phyloP scores from a whole-genome alignment of 2,888 invertebrate species.

The Eupithecia vulgata region DNA sequence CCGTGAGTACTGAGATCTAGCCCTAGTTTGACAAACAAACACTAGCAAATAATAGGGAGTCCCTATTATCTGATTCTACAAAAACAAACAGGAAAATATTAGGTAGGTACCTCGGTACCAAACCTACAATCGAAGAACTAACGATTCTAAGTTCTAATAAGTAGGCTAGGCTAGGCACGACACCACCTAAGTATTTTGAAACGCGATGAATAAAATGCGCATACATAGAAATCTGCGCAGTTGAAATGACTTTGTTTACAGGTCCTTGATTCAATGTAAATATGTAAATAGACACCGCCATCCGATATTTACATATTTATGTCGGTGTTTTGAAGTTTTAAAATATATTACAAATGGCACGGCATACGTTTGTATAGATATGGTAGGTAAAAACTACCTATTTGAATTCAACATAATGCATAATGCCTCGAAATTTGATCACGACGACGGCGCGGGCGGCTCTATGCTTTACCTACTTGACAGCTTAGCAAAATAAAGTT shows the following conservation, averaged over 20 bases:
- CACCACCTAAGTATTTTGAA: neutral
- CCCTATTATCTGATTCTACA: no score
- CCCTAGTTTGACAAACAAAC: no score
- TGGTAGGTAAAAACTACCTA: neutral
- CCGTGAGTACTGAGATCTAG: no score
- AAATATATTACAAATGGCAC: neutral
- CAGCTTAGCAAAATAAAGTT: no score
- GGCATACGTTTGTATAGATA: neutral
- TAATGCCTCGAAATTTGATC: neutral
- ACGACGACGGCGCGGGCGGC: no score
- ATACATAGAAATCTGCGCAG: slow-evolving; percentile 22
- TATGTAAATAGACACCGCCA: slow-evolving; percentile 2
- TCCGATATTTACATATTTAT: neutral
- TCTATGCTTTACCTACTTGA: no score
- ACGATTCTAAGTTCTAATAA: neutral
- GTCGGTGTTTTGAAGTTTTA: neutral
- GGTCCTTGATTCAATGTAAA: slow-evolving; percentile 11
- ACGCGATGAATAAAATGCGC: slow-evolving; percentile 5
- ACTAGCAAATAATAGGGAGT: no score
- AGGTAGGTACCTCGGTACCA: no score
- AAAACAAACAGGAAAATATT: no score
- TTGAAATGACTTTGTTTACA: slow-evolving; percentile 11
- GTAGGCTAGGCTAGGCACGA: neutral
- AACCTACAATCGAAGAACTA: neutral
- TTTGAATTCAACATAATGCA: neutral